Conservation (phyloP, 2,888 invertebrate genomes). For the Cinara cedri region DNA sequence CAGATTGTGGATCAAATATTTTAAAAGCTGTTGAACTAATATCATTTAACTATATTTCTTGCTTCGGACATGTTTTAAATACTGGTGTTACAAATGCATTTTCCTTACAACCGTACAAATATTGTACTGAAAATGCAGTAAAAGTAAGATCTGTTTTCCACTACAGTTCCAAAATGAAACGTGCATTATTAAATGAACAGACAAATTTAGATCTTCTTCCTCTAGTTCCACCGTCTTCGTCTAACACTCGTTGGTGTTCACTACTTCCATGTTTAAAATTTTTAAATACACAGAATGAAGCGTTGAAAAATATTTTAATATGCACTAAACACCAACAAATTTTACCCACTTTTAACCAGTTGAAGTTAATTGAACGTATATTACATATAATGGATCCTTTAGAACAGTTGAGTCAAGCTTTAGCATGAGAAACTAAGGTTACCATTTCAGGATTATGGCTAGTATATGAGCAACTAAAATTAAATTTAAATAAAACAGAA, state of each 20-base stretch:
- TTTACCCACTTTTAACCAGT: conserved; percentile 10
- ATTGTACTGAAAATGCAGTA: conserved; percentile 23
- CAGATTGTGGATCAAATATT: conserved; percentile 27
- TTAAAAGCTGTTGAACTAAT: conserved; percentile 7
- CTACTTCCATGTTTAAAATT: conserved; percentile 20
- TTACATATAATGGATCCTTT: conserved; percentile 2
- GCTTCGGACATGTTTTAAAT: conserved; percentile 31
- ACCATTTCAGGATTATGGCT: conserved; percentile 30
- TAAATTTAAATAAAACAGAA: conserved; percentile 31
- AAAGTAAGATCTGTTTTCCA: conserved; percentile 21
- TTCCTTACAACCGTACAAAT: conserved; percentile 2
- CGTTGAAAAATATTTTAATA: neutral
- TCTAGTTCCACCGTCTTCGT: conserved; percentile 10
- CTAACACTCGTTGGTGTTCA: conserved; percentile 20
- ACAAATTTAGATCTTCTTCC: conserved; percentile 17
- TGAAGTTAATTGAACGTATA: conserved; percentile 15
- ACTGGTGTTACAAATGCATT: conserved; percentile 22
- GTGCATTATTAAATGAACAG: conserved; percentile 19
- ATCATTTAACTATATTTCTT: conserved; percentile 8
- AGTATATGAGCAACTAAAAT: conserved; percentile 28
- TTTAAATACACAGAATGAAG: conserved; percentile 17
- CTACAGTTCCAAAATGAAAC: conserved; percentile 31
- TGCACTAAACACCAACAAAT: conserved; percentile 11
- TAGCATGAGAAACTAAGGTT: conserved; percentile 17
- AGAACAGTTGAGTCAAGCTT: conserved; percentile 14